These are phyloP conservation scores for Harpegnathos saltator DNA, from an alignment of 1,140 invertebrate species.

Conservation along the genomic window DNA sequence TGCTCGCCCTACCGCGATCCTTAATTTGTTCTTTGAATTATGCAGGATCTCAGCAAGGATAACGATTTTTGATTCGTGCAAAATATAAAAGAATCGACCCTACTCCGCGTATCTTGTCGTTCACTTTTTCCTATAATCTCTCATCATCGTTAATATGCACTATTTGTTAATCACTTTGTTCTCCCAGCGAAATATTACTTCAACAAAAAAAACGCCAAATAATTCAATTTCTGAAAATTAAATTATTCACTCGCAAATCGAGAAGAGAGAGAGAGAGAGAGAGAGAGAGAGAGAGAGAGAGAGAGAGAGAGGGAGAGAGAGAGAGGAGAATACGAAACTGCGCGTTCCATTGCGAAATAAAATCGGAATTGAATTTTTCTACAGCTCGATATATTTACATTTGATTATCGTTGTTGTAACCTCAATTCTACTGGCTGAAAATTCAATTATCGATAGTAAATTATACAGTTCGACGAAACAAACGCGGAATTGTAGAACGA, in stretches of 20 bases:
- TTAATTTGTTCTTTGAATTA: slow-evolving; percentile 72
- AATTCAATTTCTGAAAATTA: too few species aligned
- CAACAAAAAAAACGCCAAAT: too few species aligned
- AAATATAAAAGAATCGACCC: slow-evolving; percentile 33
- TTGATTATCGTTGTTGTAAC: not conserved
- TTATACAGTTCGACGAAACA: not conserved
- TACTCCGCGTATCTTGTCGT: not conserved
- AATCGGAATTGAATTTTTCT: not conserved
- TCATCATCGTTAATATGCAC: not conserved
- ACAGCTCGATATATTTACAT: not conserved
- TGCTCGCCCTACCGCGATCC: slow-evolving; percentile 37
- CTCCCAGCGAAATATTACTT: not conserved
- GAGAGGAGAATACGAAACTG: too few species aligned
- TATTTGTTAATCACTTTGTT: not conserved
- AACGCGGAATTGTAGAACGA: not conserved
- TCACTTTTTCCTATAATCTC: not conserved
- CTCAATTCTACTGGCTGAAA: not conserved
- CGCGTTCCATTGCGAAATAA: too few species aligned
- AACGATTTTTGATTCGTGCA: slow-evolving; percentile 62
- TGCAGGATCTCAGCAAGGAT: slow-evolving; percentile 55
- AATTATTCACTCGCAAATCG: too few species aligned
- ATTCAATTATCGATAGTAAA: not conserved
- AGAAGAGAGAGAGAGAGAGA: too few species aligned
- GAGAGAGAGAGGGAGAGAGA: too few species aligned
- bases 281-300: too few species aligned